A percentile compares a stretch with the other conserved stretches of the same genome.
Evolutionary conservation across 1,140 invertebrate species (phyloP).

Genomic region (Nasonia vitripennis): DNA sequence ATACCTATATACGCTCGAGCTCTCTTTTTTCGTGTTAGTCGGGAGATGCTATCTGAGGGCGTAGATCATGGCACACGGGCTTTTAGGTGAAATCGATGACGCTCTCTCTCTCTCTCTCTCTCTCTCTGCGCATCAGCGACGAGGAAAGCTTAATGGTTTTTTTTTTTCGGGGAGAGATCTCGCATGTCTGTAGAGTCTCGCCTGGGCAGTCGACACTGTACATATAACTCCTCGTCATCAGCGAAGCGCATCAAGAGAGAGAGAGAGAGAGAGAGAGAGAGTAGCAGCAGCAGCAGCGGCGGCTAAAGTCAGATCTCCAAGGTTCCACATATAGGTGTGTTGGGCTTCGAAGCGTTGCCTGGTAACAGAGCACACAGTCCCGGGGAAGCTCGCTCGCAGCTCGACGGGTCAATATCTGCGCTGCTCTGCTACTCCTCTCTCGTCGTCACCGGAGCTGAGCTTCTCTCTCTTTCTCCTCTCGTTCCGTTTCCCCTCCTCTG

Average conservation of each 20-base stretch:
- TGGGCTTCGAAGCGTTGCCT: slow-evolving; percentile 43
- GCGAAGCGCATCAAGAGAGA: neutral
- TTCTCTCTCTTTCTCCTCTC: slow-evolving; percentile 27
- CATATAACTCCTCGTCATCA: neutral
- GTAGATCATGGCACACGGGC: neutral
- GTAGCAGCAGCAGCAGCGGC: neutral
- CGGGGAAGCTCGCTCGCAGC: slow-evolving; percentile 54
- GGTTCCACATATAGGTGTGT: slow-evolving; percentile 48
- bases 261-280: neutral
- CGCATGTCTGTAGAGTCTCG: neutral
- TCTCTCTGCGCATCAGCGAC: no score
- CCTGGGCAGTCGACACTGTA: no score
- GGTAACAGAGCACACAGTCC: slow-evolving; percentile 47
- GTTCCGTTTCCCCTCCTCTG: slow-evolving; percentile 47
- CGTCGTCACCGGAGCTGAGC: slow-evolving; percentile 35
- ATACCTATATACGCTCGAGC: no score
- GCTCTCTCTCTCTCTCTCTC: neutral
- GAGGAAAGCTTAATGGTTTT: neutral
- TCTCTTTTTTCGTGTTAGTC: neutral
- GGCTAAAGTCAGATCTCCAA: slow-evolving; percentile 54
- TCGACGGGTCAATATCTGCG: slow-evolving; percentile 67
- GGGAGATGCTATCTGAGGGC: neutral
- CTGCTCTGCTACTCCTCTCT: slow-evolving; percentile 53
- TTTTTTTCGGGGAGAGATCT: neutral
- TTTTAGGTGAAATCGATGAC: neutral